phyloP scores from a whole-genome alignment of 2,888 invertebrate species.

The Petrophora chlorosata region DNA sequence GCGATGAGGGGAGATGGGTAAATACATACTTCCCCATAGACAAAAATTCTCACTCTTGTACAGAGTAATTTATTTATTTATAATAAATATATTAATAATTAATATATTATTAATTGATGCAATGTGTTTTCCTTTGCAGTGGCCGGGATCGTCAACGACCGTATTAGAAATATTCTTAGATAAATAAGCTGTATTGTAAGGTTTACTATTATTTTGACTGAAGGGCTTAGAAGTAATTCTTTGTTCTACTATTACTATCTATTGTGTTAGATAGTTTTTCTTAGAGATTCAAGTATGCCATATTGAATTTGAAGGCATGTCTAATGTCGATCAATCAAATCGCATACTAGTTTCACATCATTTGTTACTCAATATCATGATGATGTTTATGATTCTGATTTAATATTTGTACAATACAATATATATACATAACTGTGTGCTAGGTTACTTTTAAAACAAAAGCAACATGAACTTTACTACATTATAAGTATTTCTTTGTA shows the following conservation, averaged over 20 bases:
- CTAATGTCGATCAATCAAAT: background rate
- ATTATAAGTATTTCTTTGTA: slow-evolving; percentile 3
- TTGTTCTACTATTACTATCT: slow-evolving; percentile 11
- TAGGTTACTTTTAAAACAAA: background rate
- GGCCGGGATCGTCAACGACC: slow-evolving; percentile 68
- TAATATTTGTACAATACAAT: slow-evolving; percentile 10
- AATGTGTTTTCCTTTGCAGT: slow-evolving; percentile 64
- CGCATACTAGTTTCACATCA: background rate
- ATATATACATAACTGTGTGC: background rate
- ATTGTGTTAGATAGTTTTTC: slow-evolving; percentile 4
- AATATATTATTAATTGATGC: background rate
- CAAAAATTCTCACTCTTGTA: background rate
- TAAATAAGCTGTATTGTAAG: slow-evolving; percentile 36
- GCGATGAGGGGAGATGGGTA: slow-evolving; percentile 76
- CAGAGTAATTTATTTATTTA: background rate
- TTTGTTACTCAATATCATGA: background rate
- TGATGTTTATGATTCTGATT: background rate
- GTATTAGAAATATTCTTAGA: slow-evolving; percentile 41
- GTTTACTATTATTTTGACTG: slow-evolving; percentile 40
- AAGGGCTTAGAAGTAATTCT: slow-evolving; percentile 29
- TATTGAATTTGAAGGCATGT: slow-evolving; percentile 2
- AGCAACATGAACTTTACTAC: background rate
- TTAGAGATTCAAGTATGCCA: slow-evolving; percentile 10
- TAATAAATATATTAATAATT: background rate
- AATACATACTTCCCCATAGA: slow-evolving; percentile 18